A percentile compares a stretch with the other conserved stretches of the same genome.
These are phyloP conservation scores for Adelosebastes latens DNA, from an alignment of 2,797 vertebrate species.

Conservation along the genomic window DNA sequence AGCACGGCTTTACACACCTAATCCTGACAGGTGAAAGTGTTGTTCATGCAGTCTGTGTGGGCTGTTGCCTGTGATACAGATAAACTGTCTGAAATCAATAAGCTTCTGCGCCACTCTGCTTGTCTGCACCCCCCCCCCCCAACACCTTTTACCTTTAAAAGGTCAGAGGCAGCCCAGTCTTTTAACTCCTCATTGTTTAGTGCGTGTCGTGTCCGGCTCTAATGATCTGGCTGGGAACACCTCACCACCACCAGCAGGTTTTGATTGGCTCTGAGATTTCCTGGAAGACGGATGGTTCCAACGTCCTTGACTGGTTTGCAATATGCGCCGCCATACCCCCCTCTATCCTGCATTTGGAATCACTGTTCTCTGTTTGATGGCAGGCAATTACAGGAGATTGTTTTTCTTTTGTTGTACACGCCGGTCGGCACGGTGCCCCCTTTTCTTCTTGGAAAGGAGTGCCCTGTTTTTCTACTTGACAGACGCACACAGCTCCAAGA, in stretches of 20 bases:
- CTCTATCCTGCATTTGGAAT: constrained; percentile 53
- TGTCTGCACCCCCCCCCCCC: background rate
- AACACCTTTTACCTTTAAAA: constrained; percentile 56
- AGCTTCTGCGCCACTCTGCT: constrained; percentile 8
- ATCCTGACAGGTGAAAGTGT: constrained; percentile 60
- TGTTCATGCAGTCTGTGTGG: constrained; percentile 35
- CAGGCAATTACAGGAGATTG: constrained; percentile 70
- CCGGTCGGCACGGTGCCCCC: constrained; percentile 32
- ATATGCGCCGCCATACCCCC: constrained; percentile 30
- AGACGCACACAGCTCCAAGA: constrained; percentile 53
- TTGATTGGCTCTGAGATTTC: constrained; percentile 36
- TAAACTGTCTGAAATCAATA: constrained; percentile 74
- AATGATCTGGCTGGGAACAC: constrained; percentile 35
- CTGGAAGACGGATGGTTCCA: constrained; percentile 57
- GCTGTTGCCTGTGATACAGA: constrained; percentile 56
- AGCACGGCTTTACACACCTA: constrained; percentile 36
- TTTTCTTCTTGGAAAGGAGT: constrained; percentile 44
- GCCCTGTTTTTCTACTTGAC: constrained; percentile 53
- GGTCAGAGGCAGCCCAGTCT: constrained; percentile 49
- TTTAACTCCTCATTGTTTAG: constrained; percentile 45
- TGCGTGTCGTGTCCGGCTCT: constrained; percentile 13
- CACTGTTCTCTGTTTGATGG: constrained; percentile 60
- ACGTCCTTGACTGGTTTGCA: constrained; percentile 68
- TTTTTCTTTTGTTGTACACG: constrained; percentile 62
- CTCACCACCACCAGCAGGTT: background rate